Percentiles rank a stretch among this genome's conserved stretches.
Conservation (phyloP, 1,140 invertebrate genomes). For the Triops longicaudatus region DNA sequence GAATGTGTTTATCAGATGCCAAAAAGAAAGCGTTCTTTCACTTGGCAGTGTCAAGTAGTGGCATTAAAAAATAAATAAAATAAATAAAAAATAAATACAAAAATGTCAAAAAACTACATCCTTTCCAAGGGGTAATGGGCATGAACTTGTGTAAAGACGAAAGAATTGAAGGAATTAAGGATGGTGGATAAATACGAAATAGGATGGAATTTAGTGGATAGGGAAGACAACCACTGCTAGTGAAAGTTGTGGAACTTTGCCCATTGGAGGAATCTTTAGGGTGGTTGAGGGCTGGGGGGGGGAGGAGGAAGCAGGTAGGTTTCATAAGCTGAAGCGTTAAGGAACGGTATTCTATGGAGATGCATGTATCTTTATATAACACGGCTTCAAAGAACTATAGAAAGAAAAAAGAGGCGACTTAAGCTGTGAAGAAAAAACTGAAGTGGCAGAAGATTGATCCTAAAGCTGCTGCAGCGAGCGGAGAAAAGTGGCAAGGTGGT, state of each 20-base stretch:
- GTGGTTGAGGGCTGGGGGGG: not conserved
- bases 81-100: too few relatives aligned
- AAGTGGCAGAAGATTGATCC: not conserved
- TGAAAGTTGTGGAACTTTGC: constrained; percentile 11
- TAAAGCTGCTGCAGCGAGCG: not conserved
- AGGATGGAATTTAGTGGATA: not conserved
- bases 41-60: too few relatives aligned
- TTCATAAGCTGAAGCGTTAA: not conserved
- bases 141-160: not conserved
- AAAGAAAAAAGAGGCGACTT: not conserved
- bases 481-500: not conserved
- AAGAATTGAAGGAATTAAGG: not conserved
- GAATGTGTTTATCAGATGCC: too few relatives aligned
- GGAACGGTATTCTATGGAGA: not conserved
- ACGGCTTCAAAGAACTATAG: too few relatives aligned
- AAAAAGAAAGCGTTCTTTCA: too few relatives aligned
- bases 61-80: too few relatives aligned
- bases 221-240: not conserved
- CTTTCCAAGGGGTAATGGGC: too few relatives aligned
- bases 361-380: not conserved
- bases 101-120: too few relatives aligned
- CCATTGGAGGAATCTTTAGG: not conserved
- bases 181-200: not conserved
- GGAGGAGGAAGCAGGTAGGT: not conserved
- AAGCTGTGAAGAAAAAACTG: not conserved